Evolutionary conservation across 2,113 vertebrate genomes (phyloP).

Genomic region (Mus musculus): GRCm39 chr2:77085501-77086000

Average conservation of each 20-base stretch:
- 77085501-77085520: background rate
- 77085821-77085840: background rate
- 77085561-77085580: background rate
- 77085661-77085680: too few relatives aligned
- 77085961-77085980: too few relatives aligned
- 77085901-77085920: too few relatives aligned
- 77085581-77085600: background rate
- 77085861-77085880: conserved; percentile 27
- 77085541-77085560: background rate
- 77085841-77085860: background rate
- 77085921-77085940: too few relatives aligned
- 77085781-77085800: background rate
- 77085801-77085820: background rate
- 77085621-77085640: too few relatives aligned
- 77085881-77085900: background rate
- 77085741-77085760: background rate
- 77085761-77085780: background rate
- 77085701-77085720: background rate
- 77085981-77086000: too few relatives aligned
- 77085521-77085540: background rate
- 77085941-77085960: too few relatives aligned
- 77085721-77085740: background rate
- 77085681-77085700: too few relatives aligned
- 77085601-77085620: too few relatives aligned
- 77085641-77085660: too few relatives aligned